These are phyloP conservation scores for Brachyhypopomus gauderio DNA, from an alignment of 2,113 vertebrate genomes.

Conservation along the genomic window DNA sequence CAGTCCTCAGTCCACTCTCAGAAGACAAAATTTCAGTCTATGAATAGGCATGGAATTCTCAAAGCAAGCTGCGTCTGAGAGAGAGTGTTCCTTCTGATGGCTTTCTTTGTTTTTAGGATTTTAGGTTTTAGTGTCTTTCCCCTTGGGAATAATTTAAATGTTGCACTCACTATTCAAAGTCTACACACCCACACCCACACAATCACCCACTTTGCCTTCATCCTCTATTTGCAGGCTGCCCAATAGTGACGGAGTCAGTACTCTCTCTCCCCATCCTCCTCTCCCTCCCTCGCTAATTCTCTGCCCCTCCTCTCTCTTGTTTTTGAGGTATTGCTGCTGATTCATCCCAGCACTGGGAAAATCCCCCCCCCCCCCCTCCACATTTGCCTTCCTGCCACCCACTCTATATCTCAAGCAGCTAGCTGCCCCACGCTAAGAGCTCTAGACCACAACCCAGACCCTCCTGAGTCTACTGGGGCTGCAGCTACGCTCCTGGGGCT, in stretches of 20 bases:
- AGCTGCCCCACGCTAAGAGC: background rate
- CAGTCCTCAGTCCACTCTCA: no score
- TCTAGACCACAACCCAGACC: background rate
- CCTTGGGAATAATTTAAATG: background rate
- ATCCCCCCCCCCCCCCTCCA: constrained; percentile 61
- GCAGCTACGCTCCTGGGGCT: background rate
- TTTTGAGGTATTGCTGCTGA: constrained; percentile 58
- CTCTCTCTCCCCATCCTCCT: constrained; percentile 9
- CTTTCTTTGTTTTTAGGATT: background rate
- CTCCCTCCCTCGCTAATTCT: constrained; percentile 45
- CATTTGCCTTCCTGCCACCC: constrained; percentile 52
- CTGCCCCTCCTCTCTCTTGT: constrained; percentile 36
- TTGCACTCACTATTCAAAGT: constrained; percentile 36
- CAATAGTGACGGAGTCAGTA: constrained; percentile 38
- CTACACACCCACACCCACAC: constrained; percentile 17
- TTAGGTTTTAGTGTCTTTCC: constrained; percentile 27
- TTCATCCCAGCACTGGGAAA: constrained; percentile 65
- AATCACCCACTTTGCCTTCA: constrained; percentile 27
- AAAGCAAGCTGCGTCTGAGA: background rate
- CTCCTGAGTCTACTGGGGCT: background rate
- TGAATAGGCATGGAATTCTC: background rate
- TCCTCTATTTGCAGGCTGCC: constrained; percentile 32
- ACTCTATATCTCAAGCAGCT: constrained; percentile 22
- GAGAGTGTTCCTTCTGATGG: background rate
- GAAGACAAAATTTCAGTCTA: no score